Conservation (phyloP, 2,113 vertebrate species). For the Thunnus maccoyii region DNA sequence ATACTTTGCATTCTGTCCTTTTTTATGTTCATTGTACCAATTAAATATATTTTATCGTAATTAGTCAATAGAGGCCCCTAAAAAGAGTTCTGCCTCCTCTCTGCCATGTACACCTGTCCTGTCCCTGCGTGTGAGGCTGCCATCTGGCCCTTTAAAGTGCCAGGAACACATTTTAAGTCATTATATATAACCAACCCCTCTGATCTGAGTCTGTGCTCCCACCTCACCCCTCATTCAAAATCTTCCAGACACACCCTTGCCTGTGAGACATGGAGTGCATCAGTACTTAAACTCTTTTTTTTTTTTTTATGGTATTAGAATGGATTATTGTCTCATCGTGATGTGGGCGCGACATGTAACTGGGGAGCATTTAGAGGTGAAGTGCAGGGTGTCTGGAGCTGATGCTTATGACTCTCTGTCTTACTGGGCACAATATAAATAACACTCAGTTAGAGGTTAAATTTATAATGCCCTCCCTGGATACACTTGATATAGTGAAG, state of each 20-base stretch:
- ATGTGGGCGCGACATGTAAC: slow-evolving; percentile 36
- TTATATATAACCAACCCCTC: slow-evolving; percentile 5
- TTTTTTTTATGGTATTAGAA: slow-evolving; percentile 45
- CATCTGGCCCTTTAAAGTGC: slow-evolving; percentile 39
- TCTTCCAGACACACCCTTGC: background rate
- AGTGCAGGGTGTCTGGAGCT: slow-evolving; percentile 35
- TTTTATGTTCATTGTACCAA: slow-evolving; percentile 25
- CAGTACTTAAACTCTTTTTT: slow-evolving; percentile 31
- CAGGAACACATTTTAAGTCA: background rate
- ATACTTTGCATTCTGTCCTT: background rate
- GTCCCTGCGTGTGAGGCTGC: slow-evolving; percentile 10
- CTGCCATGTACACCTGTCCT: background rate
- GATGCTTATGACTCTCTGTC: slow-evolving; percentile 15
- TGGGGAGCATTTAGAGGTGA: slow-evolving; percentile 50
- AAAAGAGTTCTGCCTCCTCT: slow-evolving; percentile 1
- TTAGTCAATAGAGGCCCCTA: slow-evolving; percentile 10
- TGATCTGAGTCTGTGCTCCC: slow-evolving; percentile 13
- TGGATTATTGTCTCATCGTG: slow-evolving; percentile 56
- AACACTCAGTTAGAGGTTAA: slow-evolving; percentile 18
- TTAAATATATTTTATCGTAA: slow-evolving; percentile 29
- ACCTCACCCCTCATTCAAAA: background rate
- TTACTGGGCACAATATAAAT: slow-evolving; percentile 20
- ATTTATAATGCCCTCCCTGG: slow-evolving; percentile 25
- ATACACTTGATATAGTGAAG: slow-evolving; percentile 32
- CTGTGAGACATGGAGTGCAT: slow-evolving; percentile 33